Conservation (phyloP, 2,797 vertebrate species). For the Premnoplex brunnescens region DNA sequence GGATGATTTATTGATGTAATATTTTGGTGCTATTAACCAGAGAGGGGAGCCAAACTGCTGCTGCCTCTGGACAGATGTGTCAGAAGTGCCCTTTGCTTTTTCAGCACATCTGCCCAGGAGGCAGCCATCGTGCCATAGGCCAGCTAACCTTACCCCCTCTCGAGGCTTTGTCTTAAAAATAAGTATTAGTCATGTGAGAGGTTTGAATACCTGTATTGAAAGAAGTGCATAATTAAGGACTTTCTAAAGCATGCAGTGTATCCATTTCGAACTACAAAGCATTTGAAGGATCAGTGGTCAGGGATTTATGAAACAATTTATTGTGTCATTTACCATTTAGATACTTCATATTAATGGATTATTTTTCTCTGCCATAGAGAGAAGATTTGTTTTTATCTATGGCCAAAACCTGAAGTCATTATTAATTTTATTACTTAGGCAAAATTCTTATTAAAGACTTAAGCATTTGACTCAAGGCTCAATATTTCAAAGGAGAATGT, state of each 20-base stretch:
- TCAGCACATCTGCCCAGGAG: background rate
- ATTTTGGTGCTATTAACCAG: background rate
- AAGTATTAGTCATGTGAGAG: background rate
- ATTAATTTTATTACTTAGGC: background rate
- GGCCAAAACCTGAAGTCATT: constrained; percentile 15
- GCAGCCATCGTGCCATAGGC: accelerated
- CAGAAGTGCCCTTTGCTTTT: background rate
- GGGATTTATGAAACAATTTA: background rate
- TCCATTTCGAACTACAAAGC: background rate
- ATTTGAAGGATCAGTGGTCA: background rate
- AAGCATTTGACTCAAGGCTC: background rate
- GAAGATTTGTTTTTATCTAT: constrained; percentile 6
- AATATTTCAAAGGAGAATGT: background rate
- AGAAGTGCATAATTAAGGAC: background rate
- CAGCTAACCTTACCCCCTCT: background rate
- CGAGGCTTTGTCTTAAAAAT: background rate
- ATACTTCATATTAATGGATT: background rate
- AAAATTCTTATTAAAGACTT: constrained; percentile 19
- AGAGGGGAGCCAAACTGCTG: background rate
- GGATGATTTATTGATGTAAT: background rate
- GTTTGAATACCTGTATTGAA: background rate
- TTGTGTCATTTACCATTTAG: background rate
- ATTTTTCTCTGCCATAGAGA: background rate
- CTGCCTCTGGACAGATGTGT: background rate
- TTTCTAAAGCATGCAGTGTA: background rate